These are phyloP conservation scores for Acropternis orthonyx DNA, from an alignment of 2,797 vertebrate species.

Conservation along the genomic window DNA sequence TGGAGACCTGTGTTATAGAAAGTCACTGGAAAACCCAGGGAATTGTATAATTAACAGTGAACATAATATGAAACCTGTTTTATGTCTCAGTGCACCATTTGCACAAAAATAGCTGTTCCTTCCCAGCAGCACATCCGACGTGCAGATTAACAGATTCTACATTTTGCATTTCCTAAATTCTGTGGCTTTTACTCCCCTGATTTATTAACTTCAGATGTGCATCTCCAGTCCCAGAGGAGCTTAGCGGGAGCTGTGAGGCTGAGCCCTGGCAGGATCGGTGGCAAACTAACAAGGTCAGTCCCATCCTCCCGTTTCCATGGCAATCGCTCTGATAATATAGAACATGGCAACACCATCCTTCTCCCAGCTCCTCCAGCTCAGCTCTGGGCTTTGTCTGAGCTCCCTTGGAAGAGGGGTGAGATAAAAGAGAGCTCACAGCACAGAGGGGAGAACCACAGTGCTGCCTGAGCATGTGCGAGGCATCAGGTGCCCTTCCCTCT, in stretches of 20 bases:
- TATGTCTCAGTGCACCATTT: background rate
- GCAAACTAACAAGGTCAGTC: constrained; percentile 40
- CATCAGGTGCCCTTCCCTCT: background rate
- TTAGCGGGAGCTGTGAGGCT: background rate
- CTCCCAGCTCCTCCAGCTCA: background rate
- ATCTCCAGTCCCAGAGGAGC: constrained; percentile 5
- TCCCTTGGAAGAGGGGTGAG: background rate
- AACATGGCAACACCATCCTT: constrained; percentile 17
- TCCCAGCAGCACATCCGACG: background rate
- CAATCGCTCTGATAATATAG: background rate
- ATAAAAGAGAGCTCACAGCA: background rate
- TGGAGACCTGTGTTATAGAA: fast-evolving
- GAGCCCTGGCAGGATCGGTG: constrained; percentile 36
- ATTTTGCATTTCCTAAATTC: background rate
- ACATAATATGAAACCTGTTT: background rate
- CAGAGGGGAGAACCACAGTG: background rate
- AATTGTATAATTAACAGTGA: background rate
- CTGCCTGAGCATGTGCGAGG: background rate
- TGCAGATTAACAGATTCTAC: background rate
- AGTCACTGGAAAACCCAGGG: background rate
- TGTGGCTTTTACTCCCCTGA: background rate
- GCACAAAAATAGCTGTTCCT: background rate
- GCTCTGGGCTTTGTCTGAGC: constrained; percentile 8
- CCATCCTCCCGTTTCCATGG: constrained; percentile 56
- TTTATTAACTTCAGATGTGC: constrained; percentile 4